Evolutionary conservation across 2,113 vertebrate species (phyloP), one percentile per base, ranked within the genome.

Genomic region (Amazona vittata): DNA sequence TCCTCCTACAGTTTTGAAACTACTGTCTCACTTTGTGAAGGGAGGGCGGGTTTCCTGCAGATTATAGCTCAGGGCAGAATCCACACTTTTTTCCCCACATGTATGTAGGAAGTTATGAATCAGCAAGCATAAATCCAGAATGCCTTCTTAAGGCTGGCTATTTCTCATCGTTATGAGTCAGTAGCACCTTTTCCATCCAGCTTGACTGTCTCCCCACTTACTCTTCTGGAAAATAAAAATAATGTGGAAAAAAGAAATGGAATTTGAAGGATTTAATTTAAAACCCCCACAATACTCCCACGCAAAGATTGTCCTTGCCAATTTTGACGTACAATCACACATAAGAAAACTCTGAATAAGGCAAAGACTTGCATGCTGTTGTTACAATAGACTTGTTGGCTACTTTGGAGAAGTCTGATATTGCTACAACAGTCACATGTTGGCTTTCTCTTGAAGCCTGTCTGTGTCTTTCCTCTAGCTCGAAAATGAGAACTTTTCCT

Each of bases 61-160:
- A 95, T 94, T 96, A 91, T 91, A 95, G 82, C 93, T 97, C 89
- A 95, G 77, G 80, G 86, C 52, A 90, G 75, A 92, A 96, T 91
- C 93, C 94, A 91, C 93, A 86, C 70, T 91, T 96, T 87, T 86
- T 86, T 89, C 91, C 80, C 68, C 88, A 63, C 87, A 90, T 92
- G 63, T 93, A 94, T 98, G 97, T 98, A 97, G 98, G 97, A 97
- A 98, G 97, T 93, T 98, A 97, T 98, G 98, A 98, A 96, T 98
- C 98, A 98, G 96, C 93, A 98, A 77, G 73, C 93, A 96, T 93
- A 95, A 97, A 95, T 94, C 94, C 82, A 97, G 80, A 84, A 97
- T 97, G 92, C 55, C 79, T 97, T 97, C 96, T 96, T 93, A 95
- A 96, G 88, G 93, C 52, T 86, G 88, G 79, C 84, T 91, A n/a